These are phyloP conservation scores for Brenthis daphne DNA, from an alignment of 2,888 invertebrate genomes.

Conservation along the genomic window DNA sequence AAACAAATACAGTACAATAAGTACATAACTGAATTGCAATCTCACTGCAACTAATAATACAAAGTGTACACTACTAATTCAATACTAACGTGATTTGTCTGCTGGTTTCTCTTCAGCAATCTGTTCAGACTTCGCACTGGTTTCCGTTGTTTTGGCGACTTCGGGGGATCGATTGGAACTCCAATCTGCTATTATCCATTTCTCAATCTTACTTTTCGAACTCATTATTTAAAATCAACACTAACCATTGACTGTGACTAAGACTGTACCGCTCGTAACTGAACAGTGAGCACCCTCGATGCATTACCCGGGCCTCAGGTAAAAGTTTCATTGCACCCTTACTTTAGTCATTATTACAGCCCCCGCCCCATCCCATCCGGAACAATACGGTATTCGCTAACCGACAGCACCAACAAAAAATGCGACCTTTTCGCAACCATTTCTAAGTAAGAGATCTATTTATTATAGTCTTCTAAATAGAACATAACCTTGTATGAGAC, in stretches of 20 bases:
- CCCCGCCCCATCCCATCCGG: slow-evolving; percentile 55
- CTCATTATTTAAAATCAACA: slow-evolving; percentile 37
- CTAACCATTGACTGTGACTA: slow-evolving; percentile 26
- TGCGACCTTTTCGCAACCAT: slow-evolving; percentile 68
- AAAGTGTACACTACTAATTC: neutral
- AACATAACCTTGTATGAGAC: slow-evolving; percentile 35
- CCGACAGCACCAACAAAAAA: slow-evolving; percentile 62
- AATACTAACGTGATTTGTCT: slow-evolving; percentile 34
- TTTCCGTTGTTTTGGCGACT: slow-evolving; percentile 34
- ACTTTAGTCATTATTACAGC: slow-evolving; percentile 63
- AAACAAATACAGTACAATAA: no score
- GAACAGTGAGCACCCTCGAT: slow-evolving; percentile 33
- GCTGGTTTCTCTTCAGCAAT: slow-evolving; percentile 16
- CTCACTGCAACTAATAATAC: neutral
- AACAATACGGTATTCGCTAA: slow-evolving; percentile 74
- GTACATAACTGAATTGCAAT: no score
- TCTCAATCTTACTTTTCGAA: slow-evolving; percentile 51
- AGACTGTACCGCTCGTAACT: slow-evolving; percentile 31
- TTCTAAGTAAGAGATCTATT: slow-evolving; percentile 57
- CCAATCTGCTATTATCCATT: slow-evolving; percentile 66
- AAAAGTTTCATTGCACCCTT: slow-evolving; percentile 75
- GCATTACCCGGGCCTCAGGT: slow-evolving; percentile 54
- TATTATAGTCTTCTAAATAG: slow-evolving; percentile 51
- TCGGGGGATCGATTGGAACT: slow-evolving; percentile 39
- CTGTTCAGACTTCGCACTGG: slow-evolving; percentile 20